phyloP scores from a whole-genome alignment of 2,888 invertebrate species.

The Helobdella robusta region DNA sequence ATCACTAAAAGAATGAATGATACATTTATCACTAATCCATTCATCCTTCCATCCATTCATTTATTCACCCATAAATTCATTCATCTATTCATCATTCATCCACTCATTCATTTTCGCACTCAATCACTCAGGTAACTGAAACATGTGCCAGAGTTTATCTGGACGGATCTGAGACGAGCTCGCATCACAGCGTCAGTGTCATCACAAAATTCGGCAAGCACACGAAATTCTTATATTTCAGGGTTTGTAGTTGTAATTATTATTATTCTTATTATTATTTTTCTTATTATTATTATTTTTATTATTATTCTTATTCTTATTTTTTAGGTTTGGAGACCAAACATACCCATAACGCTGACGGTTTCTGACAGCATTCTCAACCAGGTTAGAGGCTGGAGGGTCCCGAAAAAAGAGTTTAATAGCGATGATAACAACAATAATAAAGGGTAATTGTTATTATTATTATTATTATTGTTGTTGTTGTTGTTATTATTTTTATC shows the following conservation, averaged over 20 bases:
- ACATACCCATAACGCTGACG: conserved; percentile 79
- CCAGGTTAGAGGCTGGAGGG: conserved; percentile 87
- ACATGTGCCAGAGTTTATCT: conserved; percentile 92
- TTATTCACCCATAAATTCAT: no score
- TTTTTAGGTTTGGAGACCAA: conserved; percentile 86
- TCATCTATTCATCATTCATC: no score
- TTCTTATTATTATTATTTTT: no score
- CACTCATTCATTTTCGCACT: no score
- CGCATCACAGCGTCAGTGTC: conserved; percentile 85
- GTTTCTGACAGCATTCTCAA: conserved; percentile 79
- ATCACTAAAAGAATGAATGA: background rate
- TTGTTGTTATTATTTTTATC: no score
- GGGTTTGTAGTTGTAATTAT: conserved; percentile 46
- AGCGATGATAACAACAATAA: no score
- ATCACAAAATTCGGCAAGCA: conserved; percentile 62
- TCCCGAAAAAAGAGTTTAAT: no score
- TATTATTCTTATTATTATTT: no score
- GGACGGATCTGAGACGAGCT: conserved; percentile 85
- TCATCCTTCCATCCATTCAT: background rate
- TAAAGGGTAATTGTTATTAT: background rate
- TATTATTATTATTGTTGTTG: background rate
- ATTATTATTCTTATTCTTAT: conserved; percentile 51
- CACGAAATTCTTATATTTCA: conserved; percentile 74
- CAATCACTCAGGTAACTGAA: conserved; percentile 71
- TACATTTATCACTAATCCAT: background rate